Evolutionary conservation across 1,140 invertebrate species (phyloP).

Genomic region (Melanaphis sacchari): DNA sequence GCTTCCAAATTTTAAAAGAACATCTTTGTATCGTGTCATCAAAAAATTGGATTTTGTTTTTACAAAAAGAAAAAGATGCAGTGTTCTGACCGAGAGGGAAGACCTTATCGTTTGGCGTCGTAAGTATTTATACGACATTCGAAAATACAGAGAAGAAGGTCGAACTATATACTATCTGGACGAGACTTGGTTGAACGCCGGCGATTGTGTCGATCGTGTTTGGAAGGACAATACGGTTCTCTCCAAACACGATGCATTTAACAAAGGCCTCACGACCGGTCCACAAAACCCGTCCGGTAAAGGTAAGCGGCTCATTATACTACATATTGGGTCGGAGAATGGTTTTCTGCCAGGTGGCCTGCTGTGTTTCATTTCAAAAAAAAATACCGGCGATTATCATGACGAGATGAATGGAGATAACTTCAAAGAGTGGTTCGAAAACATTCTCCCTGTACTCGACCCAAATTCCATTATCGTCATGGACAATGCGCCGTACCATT

Average conservation of each 20-base stretch:
- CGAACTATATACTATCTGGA: neutral
- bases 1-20: neutral
- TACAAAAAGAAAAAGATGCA: neutral
- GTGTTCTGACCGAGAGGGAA: neutral
- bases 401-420: constrained; percentile 7
- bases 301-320: constrained; percentile 20
- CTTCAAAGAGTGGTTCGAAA: neutral
- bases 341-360: constrained; percentile 35
- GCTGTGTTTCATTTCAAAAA: neutral
- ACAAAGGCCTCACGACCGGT: constrained; percentile 21
- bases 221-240: neutral
- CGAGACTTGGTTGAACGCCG: neutral
- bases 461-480: neutral
- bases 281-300: neutral
- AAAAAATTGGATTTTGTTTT: neutral
- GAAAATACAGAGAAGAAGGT: neutral
- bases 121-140: neutral
- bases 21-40: neutral
- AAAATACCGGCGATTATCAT: neutral
- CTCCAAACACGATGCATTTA: neutral
- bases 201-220: no score
- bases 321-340: constrained; percentile 7
- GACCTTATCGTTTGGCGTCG: neutral
- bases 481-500: no score
- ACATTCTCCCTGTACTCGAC: neutral